Conservation (phyloP, 2,113 vertebrate species). For the Hipposideros armiger region DNA sequence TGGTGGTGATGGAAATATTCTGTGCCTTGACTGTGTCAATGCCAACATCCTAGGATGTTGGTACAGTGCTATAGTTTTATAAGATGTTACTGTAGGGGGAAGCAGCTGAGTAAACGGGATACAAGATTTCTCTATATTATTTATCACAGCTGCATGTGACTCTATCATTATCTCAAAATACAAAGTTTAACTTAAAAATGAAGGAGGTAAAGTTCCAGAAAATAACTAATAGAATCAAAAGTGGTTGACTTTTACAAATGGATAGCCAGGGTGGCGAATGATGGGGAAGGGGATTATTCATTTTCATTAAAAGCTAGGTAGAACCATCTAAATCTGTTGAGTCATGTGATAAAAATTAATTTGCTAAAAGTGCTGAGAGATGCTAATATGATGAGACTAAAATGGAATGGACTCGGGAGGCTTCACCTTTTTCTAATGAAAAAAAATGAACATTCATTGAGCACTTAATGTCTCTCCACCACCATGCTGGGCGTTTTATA, state of each 20-base stretch:
- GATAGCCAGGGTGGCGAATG: neutral
- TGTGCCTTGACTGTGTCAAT: neutral
- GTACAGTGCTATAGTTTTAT: neutral
- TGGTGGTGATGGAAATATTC: neutral
- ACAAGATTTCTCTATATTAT: neutral
- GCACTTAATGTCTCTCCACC: neutral
- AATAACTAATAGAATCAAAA: neutral
- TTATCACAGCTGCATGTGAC: neutral
- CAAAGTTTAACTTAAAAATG: conserved; percentile 9
- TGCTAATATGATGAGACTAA: neutral
- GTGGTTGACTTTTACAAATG: neutral
- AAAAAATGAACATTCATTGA: neutral
- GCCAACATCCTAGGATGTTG: no score
- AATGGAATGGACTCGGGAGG: neutral
- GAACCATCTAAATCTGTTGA: neutral
- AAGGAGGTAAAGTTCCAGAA: neutral
- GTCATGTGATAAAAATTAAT: neutral
- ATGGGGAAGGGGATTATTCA: neutral
- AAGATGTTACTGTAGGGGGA: neutral
- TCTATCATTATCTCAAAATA: neutral
- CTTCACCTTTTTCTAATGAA: neutral
- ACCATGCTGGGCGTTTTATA: neutral
- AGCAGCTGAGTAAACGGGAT: neutral
- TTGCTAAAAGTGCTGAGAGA: neutral
- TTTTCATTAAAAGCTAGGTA: neutral